Conservation (phyloP, 2,888 invertebrate species). For the Norana najaformis region DNA sequence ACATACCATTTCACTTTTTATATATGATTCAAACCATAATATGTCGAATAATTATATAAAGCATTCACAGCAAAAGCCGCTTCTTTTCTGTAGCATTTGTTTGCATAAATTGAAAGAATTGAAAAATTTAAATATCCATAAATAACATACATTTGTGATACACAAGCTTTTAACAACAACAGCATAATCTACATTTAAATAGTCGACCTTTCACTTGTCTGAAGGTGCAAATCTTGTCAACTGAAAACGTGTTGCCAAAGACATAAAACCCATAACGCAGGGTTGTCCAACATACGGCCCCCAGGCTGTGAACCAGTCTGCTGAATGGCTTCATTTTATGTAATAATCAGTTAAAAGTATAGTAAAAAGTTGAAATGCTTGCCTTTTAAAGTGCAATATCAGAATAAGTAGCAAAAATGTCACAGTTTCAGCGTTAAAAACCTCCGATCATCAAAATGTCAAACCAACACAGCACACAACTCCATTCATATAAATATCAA, state of each 20-base stretch:
- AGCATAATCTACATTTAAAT: background rate
- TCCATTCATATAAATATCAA: background rate
- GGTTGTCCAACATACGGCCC: too few species aligned
- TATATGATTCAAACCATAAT: background rate
- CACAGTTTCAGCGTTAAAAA: background rate
- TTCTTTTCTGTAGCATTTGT: background rate
- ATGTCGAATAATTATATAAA: background rate
- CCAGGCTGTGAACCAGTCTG: too few species aligned
- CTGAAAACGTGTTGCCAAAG: too few species aligned
- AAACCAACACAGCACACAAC: background rate
- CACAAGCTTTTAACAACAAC: background rate
- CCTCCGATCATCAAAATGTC: slow-evolving; percentile 3
- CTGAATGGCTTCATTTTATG: too few species aligned
- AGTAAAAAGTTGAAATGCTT: background rate
- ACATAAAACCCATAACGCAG: too few species aligned
- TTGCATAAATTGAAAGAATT: background rate
- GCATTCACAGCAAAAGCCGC: background rate
- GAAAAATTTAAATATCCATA: background rate
- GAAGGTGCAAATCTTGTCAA: background rate
- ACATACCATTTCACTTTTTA: background rate
- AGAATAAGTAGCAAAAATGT: too few species aligned
- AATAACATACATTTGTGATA: background rate
- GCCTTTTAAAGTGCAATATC: background rate
- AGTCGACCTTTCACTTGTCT: background rate
- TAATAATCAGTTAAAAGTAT: too few species aligned